Percentiles rank a stretch among this genome's conserved stretches.
Evolutionary conservation across 2,888 invertebrate genomes (phyloP).

Genomic region (Stictocephala bisonia): DNA sequence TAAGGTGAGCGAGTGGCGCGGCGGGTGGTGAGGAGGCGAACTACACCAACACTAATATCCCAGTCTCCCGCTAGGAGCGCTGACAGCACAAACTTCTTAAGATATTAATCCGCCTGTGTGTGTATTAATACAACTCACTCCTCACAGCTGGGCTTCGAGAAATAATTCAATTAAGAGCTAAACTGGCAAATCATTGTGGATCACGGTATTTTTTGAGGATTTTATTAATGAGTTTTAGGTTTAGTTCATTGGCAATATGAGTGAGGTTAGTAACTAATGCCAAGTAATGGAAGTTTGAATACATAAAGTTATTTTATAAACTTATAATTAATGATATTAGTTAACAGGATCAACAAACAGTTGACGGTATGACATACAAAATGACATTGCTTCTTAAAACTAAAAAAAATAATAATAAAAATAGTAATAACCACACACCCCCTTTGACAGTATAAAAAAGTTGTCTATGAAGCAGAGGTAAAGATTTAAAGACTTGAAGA

Average conservation of each 20-base stretch:
- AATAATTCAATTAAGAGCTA: slow-evolving; percentile 31
- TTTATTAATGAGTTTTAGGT: not conserved
- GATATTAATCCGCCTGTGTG: slow-evolving; percentile 45
- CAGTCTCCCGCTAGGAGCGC: slow-evolving; percentile 46
- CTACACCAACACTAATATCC: slow-evolving; percentile 46
- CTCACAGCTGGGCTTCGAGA: not conserved
- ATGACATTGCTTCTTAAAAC: too few relatives aligned
- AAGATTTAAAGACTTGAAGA: too few relatives aligned
- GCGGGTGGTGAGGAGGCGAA: slow-evolving; percentile 35
- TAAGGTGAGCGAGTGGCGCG: slow-evolving; percentile 36
- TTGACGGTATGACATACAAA: too few relatives aligned
- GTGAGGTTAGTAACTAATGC: too few relatives aligned
- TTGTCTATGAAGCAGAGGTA: too few relatives aligned
- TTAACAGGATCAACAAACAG: too few relatives aligned
- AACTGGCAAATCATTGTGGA: slow-evolving; percentile 33
- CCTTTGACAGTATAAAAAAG: too few relatives aligned
- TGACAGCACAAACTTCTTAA: slow-evolving; percentile 38
- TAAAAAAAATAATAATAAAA: too few relatives aligned
- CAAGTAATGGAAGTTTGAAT: too few relatives aligned
- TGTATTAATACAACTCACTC: slow-evolving; percentile 32
- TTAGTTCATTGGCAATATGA: not conserved
- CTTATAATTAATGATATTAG: too few relatives aligned
- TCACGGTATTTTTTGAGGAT: slow-evolving; percentile 6
- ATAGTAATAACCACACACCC: too few relatives aligned
- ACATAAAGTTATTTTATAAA: too few relatives aligned